Base-by-base conservation (phyloP, 2,888 invertebrate genomes). In the Camptogramma bilineatum region DNA sequence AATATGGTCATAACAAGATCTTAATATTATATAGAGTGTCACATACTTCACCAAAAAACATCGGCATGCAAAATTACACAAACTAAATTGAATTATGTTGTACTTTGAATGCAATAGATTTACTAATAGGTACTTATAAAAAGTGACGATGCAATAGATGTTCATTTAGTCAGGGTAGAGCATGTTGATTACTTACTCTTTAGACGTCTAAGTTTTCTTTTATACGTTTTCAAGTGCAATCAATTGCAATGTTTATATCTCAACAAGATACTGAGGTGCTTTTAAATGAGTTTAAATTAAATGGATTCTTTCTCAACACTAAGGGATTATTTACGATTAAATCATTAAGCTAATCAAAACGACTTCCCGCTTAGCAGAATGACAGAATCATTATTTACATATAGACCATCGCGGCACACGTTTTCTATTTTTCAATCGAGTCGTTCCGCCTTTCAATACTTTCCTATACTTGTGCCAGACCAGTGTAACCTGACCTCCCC, bases 371-470 rank as follows among this genome's bases (percentile, higher is more conserved):
- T 70, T 73, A 76, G 77, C 75, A 73, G 24, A 62, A 73, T 79
- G 82, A 80, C 81, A 82, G 77, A 76, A 73, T 72, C 74, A 74
- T 78, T 81, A 86, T 86, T 85, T 83, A 85, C 83, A 85, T 86
- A 78, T 78, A 81, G 82, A 81, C 77, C 81, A 81, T 73, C 71
- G 77, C 72, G 76, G 76, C 77, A 83, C 80, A 84, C 83, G 84
- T 84, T 91, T 90, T 90, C 88, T 87, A 89, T 88, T 91, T 91
- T 90, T 90, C 89, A 90, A 90, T 88, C 87, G 82, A 77, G 77
- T 73, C 86, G 86, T 90, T 91, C 89, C 89, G 88, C 89, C 87
- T 91, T 90, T 91, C 89, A 82, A 87, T 91, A 90, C 87, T 90
- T 91, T 90, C 87, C 83, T 90, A 85, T 80, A 86, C 83, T 83